A percentile compares a stretch with the other conserved stretches of the same genome.
These are phyloP conservation scores for Pyrocoelia pectoralis DNA, from an alignment of 2,888 invertebrate genomes.

Conservation along the genomic window DNA sequence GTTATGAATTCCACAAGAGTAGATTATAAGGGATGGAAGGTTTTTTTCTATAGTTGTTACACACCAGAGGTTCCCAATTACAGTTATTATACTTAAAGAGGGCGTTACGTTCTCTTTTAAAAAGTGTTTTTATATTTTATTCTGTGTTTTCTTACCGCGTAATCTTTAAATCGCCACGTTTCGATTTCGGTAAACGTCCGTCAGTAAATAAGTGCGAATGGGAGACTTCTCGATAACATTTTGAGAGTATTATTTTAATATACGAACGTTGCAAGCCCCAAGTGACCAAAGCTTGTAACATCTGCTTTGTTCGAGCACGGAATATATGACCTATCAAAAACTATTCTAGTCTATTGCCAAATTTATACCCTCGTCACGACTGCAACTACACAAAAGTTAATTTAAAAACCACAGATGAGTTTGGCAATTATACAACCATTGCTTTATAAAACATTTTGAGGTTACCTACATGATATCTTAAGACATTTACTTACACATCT, in stretches of 20 bases:
- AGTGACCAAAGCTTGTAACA: conserved; percentile 53
- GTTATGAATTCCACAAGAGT: conserved; percentile 53
- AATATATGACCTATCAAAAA: conserved; percentile 58
- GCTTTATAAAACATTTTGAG: too few species aligned
- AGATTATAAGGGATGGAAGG: conserved; percentile 50
- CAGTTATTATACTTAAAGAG: background rate
- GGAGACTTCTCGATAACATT: conserved; percentile 19
- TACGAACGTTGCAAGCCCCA: conserved; percentile 46
- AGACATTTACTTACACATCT: too few species aligned
- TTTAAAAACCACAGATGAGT: background rate
- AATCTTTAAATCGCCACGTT: too few species aligned
- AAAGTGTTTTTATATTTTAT: too few species aligned
- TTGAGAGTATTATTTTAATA: conserved; percentile 32
- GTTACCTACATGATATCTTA: too few species aligned
- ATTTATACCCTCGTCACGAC: conserved; percentile 51
- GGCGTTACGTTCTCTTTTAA: too few species aligned
- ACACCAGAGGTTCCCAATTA: conserved; percentile 40
- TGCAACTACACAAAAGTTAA: conserved; percentile 1
- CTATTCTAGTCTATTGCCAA: conserved; percentile 53
- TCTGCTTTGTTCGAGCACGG: conserved; percentile 50
- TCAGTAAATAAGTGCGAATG: background rate
- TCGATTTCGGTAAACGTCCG: too few species aligned
- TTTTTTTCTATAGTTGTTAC: conserved; percentile 45
- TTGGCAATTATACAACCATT: background rate
- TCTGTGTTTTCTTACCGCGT: background rate